Base-by-base conservation (phyloP, 2,113 vertebrate genomes). In the Proterorhinus semilunaris region DNA sequence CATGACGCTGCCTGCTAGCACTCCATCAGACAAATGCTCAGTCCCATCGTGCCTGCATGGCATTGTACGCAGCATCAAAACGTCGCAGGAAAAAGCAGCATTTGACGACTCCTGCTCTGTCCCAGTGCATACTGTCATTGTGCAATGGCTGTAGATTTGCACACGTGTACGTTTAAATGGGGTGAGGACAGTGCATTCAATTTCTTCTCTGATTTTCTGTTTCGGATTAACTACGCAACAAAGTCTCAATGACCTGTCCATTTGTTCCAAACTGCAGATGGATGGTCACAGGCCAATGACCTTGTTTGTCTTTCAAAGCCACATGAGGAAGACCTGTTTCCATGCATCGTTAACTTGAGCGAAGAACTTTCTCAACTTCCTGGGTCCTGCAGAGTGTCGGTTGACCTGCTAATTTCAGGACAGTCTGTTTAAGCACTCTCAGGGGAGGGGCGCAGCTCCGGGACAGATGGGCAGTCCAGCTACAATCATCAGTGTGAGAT, bases 391-490 rank as follows among this genome's bases (percentile, higher is more conserved):
- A 42, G 53, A 62, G 75, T 83, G 81, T 80, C 62, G 64, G 70
- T 79, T 80, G 72, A 69, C n/a, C 65, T 74, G 54, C 72, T 84
- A 83, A 87, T 84, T 79, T 83, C 80, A 66, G 81, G 69, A 83
- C 83, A 77, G 80, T 88, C 84, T 86, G 88, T 80, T 88, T 89
- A 88, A 87, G 78, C 74, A 48, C 77, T 74, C 82, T 79, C 85
- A 59, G 65, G 86, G 80, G 88, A 76, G 13, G 5, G 5, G 46
- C 47, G 71, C 76, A 80, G 80, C 65, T 76, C 52, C 75, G 65
- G n/a, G 58, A 76, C 88, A 90, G 88, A 90, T 90, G 88, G 86
- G 65, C 63, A 68, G 69, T 78, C 86, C 69, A 77, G 82, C 84
- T 3, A 44, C 64, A 72, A 85, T 87, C 76, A 66, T 81, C 77